Conservation (phyloP, 1,140 invertebrate genomes). For the Eumaeus atala region DNA sequence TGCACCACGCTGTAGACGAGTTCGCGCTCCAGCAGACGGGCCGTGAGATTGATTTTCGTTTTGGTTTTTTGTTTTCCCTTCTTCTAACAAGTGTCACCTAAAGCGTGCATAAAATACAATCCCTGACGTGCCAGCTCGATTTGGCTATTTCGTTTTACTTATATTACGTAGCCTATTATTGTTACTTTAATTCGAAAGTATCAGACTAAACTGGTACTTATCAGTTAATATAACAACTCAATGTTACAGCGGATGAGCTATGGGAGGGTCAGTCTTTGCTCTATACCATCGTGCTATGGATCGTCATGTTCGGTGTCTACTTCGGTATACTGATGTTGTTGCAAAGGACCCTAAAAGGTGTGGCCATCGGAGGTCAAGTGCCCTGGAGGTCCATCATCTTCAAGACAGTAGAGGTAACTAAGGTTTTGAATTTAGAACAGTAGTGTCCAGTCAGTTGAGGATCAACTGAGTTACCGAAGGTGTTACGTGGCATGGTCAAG, state of each 20-base stretch:
- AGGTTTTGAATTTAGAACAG: neutral
- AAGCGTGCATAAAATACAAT: no score
- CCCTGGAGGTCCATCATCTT: constrained; percentile 55
- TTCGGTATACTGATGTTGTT: constrained; percentile 50
- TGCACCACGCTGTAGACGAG: constrained; percentile 49
- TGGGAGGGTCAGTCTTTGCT: constrained; percentile 26
- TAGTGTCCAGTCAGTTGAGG: no score
- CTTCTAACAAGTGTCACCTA: no score
- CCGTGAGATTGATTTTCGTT: constrained; percentile 29
- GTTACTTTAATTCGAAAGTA: no score
- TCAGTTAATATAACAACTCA: neutral
- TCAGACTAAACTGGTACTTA: no score
- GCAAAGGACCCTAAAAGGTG: constrained; percentile 45
- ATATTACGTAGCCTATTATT: no score
- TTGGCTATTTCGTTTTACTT: no score
- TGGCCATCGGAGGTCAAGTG: constrained; percentile 51
- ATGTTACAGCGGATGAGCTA: constrained; percentile 20
- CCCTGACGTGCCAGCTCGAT: no score
- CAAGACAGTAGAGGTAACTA: constrained; percentile 40
- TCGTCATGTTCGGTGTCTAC: constrained; percentile 41
- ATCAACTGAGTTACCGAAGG: no score
- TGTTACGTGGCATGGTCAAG: no score
- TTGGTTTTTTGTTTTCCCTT: no score
- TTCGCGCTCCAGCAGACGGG: constrained; percentile 53
- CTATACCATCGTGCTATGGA: constrained; percentile 41